phyloP scores from a whole-genome alignment of 2,113 vertebrate species.

The Halichoerus grypus region DNA sequence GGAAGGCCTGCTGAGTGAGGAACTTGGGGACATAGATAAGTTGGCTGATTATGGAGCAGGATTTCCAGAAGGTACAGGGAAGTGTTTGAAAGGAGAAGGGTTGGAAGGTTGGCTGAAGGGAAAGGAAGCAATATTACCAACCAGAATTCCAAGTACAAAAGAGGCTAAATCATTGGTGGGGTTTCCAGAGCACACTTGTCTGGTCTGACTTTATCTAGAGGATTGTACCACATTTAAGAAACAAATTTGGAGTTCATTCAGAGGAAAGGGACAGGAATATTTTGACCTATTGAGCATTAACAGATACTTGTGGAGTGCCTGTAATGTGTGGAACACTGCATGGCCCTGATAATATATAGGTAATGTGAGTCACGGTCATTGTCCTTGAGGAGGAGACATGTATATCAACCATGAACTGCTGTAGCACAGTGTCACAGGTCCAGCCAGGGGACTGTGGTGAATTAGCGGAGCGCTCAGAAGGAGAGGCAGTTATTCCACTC shows the following conservation, averaged over 20 bases:
- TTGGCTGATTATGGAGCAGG: background rate
- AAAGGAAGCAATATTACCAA: background rate
- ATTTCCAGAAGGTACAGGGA: background rate
- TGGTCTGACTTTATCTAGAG: background rate
- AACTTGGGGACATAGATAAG: background rate
- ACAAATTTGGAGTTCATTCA: conserved; percentile 14
- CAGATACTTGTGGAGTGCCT: background rate
- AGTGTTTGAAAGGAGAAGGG: background rate
- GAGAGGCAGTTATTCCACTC: background rate
- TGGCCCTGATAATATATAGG: background rate
- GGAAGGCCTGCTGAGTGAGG: background rate
- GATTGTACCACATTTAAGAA: background rate
- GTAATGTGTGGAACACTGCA: background rate
- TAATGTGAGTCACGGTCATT: background rate
- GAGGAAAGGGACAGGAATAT: background rate
- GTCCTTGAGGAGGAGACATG: background rate
- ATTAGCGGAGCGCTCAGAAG: background rate
- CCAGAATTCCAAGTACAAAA: conserved; percentile 11
- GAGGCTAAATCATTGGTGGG: background rate
- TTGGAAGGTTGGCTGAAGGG: background rate
- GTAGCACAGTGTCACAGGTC: background rate
- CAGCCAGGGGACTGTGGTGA: no score
- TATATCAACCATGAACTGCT: background rate
- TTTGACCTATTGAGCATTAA: background rate
- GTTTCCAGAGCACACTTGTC: background rate